Percentiles rank a stretch among this genome's conserved stretches.
Conservation (phyloP, 2,113 vertebrate species). For the Phocoena phocoena region DNA sequence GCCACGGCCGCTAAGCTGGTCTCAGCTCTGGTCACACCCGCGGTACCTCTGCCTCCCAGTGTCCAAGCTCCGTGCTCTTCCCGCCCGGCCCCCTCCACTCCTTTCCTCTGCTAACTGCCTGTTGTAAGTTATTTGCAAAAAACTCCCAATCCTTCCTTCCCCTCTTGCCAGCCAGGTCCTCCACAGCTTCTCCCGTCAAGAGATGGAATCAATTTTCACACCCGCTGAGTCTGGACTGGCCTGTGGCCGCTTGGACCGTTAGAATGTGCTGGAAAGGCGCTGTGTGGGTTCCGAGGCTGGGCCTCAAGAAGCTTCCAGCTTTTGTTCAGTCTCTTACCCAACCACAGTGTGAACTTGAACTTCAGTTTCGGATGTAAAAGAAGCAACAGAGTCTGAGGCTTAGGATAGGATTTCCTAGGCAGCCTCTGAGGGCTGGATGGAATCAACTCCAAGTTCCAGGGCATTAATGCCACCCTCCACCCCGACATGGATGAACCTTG, state of each 20-base stretch:
- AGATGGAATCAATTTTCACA: not conserved
- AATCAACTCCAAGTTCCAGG: not conserved
- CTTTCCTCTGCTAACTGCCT: not conserved
- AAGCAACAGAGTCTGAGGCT: not conserved
- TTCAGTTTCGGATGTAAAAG: not conserved
- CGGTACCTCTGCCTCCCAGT: not conserved
- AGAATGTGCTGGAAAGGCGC: not conserved
- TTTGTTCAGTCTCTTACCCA: not conserved
- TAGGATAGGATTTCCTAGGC: not conserved
- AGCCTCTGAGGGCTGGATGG: not conserved
- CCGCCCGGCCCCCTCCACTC: too few relatives aligned
- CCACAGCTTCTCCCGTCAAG: not conserved
- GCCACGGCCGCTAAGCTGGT: accelerated
- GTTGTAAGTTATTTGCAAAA: not conserved
- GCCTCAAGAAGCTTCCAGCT: not conserved
- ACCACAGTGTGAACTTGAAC: not conserved
- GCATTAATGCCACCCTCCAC: not conserved
- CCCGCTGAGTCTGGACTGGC: not conserved
- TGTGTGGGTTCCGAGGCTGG: not conserved
- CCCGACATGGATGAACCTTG: not conserved
- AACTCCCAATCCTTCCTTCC: not conserved
- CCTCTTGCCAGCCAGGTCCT: not conserved
- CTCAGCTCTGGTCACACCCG: not conserved
- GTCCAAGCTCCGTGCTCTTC: not conserved
- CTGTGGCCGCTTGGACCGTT: not conserved